phyloP scores from a whole-genome alignment of 2,113 vertebrate genomes.

The Aphyosemion australe region DNA sequence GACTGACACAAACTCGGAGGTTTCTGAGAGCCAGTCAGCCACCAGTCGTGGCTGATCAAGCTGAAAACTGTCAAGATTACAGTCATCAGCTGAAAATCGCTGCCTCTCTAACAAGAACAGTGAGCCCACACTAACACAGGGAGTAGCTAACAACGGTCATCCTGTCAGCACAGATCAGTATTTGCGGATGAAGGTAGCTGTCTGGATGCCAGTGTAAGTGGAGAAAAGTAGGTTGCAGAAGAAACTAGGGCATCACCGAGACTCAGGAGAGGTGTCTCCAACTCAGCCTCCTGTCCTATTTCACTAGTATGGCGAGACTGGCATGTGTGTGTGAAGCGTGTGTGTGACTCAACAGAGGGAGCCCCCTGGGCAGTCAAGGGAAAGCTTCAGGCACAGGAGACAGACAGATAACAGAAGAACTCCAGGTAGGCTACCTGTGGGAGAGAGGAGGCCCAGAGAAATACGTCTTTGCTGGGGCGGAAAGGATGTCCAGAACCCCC shows the following conservation, averaged over 20 bases:
- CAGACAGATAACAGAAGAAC: slow-evolving; percentile 61
- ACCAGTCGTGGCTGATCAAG: slow-evolving; percentile 6
- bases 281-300: slow-evolving; percentile 72
- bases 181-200: slow-evolving; percentile 50
- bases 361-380: slow-evolving; percentile 54
- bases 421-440: slow-evolving; percentile 62
- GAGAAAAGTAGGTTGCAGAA: slow-evolving; percentile 70
- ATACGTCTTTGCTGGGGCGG: slow-evolving; percentile 55
- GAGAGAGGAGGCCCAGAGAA: slow-evolving; percentile 55
- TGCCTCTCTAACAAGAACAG: neutral
- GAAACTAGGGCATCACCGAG: slow-evolving; percentile 69
- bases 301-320: slow-evolving; percentile 63
- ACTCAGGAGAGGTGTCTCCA: slow-evolving; percentile 74
- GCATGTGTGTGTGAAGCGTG: slow-evolving; percentile 38
- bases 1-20: neutral
- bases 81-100: neutral
- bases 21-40: neutral
- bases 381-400: slow-evolving; percentile 50
- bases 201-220: slow-evolving; percentile 46
- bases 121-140: slow-evolving; percentile 23
- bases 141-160: slow-evolving; percentile 32
- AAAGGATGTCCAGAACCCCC: slow-evolving; percentile 47
- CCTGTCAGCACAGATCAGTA: slow-evolving; percentile 48
- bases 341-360: slow-evolving; percentile 48
- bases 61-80: neutral